phyloP scores from a whole-genome alignment of 2,888 invertebrate species.

The Synergus laeviventris region DNA sequence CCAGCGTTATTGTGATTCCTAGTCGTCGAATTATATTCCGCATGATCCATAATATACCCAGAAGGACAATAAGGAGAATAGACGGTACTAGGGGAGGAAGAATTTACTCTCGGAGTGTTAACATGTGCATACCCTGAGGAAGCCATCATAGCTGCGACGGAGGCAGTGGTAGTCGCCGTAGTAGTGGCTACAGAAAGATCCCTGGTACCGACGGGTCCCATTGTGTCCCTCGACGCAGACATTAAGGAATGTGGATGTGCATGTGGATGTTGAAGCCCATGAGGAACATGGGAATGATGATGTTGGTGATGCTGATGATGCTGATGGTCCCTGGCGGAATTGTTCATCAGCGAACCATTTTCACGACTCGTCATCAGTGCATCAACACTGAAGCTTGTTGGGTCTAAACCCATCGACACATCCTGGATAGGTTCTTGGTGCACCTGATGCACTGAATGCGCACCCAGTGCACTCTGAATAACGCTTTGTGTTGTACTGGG shows the following conservation, averaged over 20 bases:
- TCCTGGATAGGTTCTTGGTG: conserved; percentile 67
- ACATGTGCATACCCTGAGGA: conserved; percentile 70
- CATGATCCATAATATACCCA: conserved; percentile 73
- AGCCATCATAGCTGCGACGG: conserved; percentile 72
- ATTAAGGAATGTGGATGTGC: conserved; percentile 65
- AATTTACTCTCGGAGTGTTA: conserved; percentile 64
- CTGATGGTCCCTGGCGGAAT: conserved; percentile 51
- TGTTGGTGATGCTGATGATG: conserved; percentile 58
- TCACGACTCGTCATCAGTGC: conserved; percentile 79
- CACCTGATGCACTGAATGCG: conserved; percentile 64
- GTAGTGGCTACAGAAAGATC: conserved; percentile 61
- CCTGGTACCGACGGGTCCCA: conserved; percentile 54
- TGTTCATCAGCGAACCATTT: conserved; percentile 56
- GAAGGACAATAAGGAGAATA: conserved; percentile 71
- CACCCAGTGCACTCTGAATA: conserved; percentile 66
- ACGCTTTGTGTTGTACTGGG: conserved; percentile 63
- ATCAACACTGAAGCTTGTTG: conserved; percentile 80
- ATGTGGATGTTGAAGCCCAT: conserved; percentile 65
- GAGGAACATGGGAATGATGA: conserved; percentile 57
- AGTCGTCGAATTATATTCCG: conserved; percentile 69
- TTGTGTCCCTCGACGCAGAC: conserved; percentile 60
- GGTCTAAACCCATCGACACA: conserved; percentile 71
- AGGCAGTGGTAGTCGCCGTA: conserved; percentile 68
- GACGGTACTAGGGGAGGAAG: conserved; percentile 70
- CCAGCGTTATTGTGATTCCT: conserved; percentile 67